A percentile compares a stretch with the other conserved stretches of the same genome.
Evolutionary conservation across 2,797 vertebrate species (phyloP).

Genomic region (Anabacerthia variegaticeps): DNA sequence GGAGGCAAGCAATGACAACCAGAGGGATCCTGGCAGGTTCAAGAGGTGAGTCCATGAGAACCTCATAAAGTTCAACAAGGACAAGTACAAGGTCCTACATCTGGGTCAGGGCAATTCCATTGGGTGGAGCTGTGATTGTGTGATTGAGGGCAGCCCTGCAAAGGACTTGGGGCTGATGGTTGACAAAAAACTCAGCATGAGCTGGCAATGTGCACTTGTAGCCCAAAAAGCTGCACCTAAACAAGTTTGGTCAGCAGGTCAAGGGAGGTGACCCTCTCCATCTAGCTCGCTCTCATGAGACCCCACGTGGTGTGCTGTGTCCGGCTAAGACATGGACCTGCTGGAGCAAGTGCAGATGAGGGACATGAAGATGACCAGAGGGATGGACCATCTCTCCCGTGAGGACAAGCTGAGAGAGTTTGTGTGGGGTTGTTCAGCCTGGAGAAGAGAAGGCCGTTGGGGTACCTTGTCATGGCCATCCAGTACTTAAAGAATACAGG

Average conservation of each 20-base stretch:
- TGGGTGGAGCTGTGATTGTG: background rate
- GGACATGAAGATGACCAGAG: background rate
- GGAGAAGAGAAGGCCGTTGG: background rate
- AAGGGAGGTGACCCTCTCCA: no score
- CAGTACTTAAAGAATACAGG: background rate
- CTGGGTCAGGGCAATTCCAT: background rate
- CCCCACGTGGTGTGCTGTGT: no score
- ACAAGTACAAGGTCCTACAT: background rate
- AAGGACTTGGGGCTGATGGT: background rate
- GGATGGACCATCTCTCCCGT: background rate
- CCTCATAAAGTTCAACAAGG: background rate
- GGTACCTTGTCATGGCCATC: background rate
- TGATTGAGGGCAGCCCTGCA: background rate
- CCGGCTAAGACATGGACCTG: background rate
- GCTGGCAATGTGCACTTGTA: background rate
- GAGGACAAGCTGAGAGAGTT: background rate
- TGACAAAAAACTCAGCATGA: background rate
- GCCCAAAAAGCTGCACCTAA: rapidly evolving
- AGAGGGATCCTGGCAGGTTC: background rate
- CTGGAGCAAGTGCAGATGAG: background rate
- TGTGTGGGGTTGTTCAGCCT: background rate
- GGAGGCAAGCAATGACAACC: background rate
- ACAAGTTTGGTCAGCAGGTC: background rate
- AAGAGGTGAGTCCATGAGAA: background rate
- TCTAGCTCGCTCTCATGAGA: background rate